These are phyloP conservation scores for Venturia canescens DNA, from an alignment of 1,140 invertebrate genomes.

Conservation along the genomic window DNA sequence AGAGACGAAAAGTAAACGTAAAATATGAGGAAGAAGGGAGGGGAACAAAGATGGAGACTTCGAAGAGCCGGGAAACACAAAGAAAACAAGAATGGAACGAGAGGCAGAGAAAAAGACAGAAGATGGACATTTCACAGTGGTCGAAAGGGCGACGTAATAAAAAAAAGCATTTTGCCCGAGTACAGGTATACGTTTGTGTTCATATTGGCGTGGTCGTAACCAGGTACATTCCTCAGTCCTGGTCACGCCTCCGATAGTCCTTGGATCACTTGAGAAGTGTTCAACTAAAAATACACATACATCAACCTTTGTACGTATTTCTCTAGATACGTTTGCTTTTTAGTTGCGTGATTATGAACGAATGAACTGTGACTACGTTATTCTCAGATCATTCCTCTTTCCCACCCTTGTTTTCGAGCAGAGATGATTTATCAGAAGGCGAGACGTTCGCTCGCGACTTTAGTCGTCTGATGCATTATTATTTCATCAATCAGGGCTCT, in stretches of 20 bases:
- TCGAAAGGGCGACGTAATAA: conserved; percentile 11
- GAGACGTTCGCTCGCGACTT: neutral
- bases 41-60: too few relatives aligned
- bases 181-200: neutral
- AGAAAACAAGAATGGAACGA: neutral
- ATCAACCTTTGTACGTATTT: neutral
- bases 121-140: conserved; percentile 36
- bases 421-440: neutral
- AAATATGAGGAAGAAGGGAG: too few relatives aligned
- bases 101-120: neutral
- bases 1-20: too few relatives aligned
- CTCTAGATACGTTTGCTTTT: neutral
- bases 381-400: neutral
- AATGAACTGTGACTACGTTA: neutral
- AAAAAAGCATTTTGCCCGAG: neutral
- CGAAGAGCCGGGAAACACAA: too few relatives aligned
- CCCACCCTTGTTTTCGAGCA: neutral
- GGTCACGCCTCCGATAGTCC: conserved; percentile 45
- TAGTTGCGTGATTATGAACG: neutral
- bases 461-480: neutral
- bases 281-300: neutral
- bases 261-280: conserved; percentile 36
- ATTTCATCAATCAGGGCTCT: neutral
- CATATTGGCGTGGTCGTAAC: conserved; percentile 41
- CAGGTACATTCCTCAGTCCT: conserved; percentile 39